Evolutionary conservation across 1,140 invertebrate genomes (phyloP).

Genomic region (Trinorchestia longiramus): DNA sequence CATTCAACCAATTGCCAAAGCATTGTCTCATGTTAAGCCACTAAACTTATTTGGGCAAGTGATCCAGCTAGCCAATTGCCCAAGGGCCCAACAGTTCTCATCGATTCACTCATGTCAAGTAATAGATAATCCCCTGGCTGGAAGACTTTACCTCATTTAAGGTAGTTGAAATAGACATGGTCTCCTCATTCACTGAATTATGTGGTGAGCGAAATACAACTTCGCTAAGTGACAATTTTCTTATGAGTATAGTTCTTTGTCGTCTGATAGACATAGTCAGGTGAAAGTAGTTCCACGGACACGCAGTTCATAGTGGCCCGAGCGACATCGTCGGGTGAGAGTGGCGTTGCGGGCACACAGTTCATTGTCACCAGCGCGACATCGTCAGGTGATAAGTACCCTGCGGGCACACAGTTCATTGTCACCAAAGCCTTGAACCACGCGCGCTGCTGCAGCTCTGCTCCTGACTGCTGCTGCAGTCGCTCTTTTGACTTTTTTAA

Average conservation of each 20-base stretch:
- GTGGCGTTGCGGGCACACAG: neutral
- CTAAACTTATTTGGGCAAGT: too few species aligned
- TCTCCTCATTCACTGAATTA: too few species aligned
- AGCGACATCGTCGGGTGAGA: neutral
- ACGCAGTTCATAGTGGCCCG: neutral
- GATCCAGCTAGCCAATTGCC: too few species aligned
- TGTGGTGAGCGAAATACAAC: neutral
- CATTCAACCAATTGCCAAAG: too few species aligned
- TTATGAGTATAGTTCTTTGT: neutral
- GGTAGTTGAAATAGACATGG: too few species aligned
- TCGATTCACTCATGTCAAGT: too few species aligned
- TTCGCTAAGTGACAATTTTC: neutral
- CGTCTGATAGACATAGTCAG: neutral
- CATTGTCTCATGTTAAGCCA: too few species aligned
- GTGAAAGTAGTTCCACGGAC: neutral
- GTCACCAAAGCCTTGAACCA: slow-evolving; percentile 35
- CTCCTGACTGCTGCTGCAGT: neutral
- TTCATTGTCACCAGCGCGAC: neutral
- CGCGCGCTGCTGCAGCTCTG: neutral
- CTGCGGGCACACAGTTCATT: slow-evolving; percentile 33
- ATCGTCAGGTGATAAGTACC: neutral
- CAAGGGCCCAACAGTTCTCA: too few species aligned
- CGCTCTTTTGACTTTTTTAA: neutral
- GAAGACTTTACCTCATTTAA: too few species aligned
- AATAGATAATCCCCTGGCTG: too few species aligned